Evolutionary conservation across 2,888 invertebrate genomes (phyloP).

Genomic region (Machimus atricapillus): DNA sequence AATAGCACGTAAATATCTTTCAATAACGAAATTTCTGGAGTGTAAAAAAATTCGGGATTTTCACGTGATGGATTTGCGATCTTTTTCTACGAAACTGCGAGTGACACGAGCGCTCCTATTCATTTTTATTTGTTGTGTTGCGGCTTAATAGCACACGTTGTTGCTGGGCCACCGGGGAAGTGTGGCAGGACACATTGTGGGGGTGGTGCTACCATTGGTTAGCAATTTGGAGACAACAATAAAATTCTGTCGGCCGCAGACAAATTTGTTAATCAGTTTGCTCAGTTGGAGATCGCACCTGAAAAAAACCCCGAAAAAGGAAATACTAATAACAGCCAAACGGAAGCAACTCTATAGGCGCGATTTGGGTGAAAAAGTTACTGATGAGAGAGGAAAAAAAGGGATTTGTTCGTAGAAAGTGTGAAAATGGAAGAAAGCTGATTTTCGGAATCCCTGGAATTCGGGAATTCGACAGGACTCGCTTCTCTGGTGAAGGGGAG

Average conservation of each 20-base stretch:
- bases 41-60: background rate
- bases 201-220: conserved; percentile 29
- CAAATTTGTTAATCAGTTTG: conserved; percentile 44
- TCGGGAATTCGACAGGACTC: background rate
- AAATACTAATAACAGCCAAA: background rate
- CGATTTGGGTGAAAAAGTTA: conserved; percentile 10
- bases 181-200: background rate
- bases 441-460: background rate
- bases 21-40: background rate
- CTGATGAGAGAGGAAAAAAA: background rate
- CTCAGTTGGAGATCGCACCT: conserved; percentile 42
- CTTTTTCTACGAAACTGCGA: background rate
- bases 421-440: background rate
- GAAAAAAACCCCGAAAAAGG: background rate
- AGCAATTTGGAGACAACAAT: conserved; percentile 41
- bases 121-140: background rate
- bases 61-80: background rate
- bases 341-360: background rate
- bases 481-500: background rate
- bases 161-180: background rate
- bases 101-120: background rate
- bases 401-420: background rate
- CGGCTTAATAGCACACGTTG: background rate
- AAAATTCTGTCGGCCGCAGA: conserved; percentile 46
- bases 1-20: background rate